These are phyloP conservation scores for Drosophila novamexicana DNA, from an alignment of 1,140 invertebrate genomes.

Conservation along the genomic window DNA sequence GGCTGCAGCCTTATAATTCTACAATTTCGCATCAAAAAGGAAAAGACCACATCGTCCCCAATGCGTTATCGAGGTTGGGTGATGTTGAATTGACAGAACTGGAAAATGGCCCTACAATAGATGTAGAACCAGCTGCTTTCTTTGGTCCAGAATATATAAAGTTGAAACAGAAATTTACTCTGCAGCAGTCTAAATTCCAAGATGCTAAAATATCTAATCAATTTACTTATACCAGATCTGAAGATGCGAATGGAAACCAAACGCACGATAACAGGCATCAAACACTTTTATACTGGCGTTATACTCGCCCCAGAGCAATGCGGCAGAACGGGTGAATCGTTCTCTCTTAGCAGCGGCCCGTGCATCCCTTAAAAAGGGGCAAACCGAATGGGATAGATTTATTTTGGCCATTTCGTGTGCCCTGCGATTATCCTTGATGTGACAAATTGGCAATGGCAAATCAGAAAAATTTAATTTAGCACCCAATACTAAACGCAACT, in stretches of 20 bases:
- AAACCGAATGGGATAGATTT: constrained; percentile 33
- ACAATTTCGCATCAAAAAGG: background rate
- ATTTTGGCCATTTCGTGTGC: constrained; percentile 17
- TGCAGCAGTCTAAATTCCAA: background rate
- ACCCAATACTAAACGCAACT: too few relatives aligned
- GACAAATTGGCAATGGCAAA: too few relatives aligned
- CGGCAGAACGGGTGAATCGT: constrained; percentile 40
- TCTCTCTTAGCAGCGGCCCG: constrained; percentile 38
- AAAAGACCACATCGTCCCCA: background rate
- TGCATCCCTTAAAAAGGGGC: constrained; percentile 25
- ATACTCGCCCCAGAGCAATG: constrained; percentile 42
- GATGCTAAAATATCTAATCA: background rate
- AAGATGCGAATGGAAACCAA: background rate
- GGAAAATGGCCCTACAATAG: background rate
- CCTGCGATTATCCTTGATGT: constrained; percentile 4
- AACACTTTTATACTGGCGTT: constrained; percentile 26
- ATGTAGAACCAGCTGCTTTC: background rate
- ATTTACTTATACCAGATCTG: background rate
- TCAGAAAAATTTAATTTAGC: too few relatives aligned
- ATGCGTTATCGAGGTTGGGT: background rate
- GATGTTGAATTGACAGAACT: background rate
- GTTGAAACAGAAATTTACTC: background rate
- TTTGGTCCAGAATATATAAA: background rate
- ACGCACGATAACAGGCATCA: constrained; percentile 6
- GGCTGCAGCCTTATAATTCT: background rate